Base-by-base conservation (phyloP, 2,888 invertebrate genomes). In the Philereme vetulata region DNA sequence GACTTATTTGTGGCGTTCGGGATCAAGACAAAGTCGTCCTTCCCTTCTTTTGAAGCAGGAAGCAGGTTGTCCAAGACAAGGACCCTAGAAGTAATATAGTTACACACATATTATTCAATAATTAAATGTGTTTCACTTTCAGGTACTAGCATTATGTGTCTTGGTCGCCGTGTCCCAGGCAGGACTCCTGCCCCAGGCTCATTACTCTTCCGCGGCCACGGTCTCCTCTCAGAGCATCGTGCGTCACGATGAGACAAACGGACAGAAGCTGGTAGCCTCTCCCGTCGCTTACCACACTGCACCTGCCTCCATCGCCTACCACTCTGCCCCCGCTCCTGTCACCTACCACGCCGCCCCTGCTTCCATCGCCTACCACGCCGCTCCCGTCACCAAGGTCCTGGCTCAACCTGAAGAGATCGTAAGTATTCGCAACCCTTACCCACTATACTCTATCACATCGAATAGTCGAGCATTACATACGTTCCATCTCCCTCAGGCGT, bases 341-440 rank as follows among this genome's bases (percentile, higher is more conserved):
- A 82, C 90, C 51, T 90, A 92, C 74, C 88, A 90, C 65, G 85
- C 91, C 54, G 80, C 86, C 53, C 83, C 90, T 56, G 72, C 80
- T 10, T 71, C 72, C 6, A 72, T 76, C 9, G 65, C 73, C 54
- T 72, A 80, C 71, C 72, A 75, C 56, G 57, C 76, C 33, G 70
- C 74, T 33, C 71, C 72, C 35, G 61, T 71, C 40, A 35, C 74
- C 61, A 76, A 75, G 56, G 72, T 72, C 32, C 69, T 73, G 11
- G 74, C 82, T 60, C 78, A 80, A 33, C 75, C 64, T 9, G 78
- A 80, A 55, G 80, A 80, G 61, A 72, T 75, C 51, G 76, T 76
- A 71, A 77, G 74, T 74, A 33, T 51, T 51, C 38, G 42, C 42
- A 10, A 51, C 32, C 21, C 11, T 45, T 47, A n/a, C n/a, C 2